These are phyloP conservation scores for Piprites chloris DNA, from an alignment of 2,113 vertebrate species.

Conservation along the genomic window DNA sequence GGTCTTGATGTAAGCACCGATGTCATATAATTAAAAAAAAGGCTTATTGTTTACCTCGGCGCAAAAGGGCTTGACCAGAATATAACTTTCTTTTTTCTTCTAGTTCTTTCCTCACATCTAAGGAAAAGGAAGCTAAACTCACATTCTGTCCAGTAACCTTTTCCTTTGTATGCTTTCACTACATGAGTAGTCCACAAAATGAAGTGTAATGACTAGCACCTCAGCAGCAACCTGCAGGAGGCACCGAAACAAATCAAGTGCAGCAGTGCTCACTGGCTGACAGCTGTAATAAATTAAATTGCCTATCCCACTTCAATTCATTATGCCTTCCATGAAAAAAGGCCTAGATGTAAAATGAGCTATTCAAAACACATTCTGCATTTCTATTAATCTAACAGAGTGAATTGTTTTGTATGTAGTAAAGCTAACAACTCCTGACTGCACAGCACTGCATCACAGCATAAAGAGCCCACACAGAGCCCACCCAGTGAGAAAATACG, in stretches of 20 bases:
- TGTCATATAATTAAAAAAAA: background rate
- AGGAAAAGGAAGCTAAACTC: background rate
- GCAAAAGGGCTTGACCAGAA: background rate
- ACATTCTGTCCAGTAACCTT: background rate
- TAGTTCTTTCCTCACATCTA: background rate
- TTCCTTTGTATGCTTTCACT: background rate
- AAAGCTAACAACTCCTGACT: background rate
- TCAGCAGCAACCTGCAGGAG: background rate
- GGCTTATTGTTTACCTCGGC: background rate
- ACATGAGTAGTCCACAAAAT: constrained; percentile 25
- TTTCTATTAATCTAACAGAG: constrained; percentile 22
- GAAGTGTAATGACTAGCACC: background rate
- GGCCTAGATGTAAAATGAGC: constrained; percentile 27
- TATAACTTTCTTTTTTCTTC: background rate
- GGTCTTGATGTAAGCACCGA: background rate
- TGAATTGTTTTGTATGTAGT: background rate
- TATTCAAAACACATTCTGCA: constrained; percentile 45
- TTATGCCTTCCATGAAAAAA: constrained; percentile 38
- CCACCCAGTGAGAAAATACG: background rate
- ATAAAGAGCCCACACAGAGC: background rate
- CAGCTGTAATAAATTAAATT: constrained; percentile 53
- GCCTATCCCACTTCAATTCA: constrained; percentile 7
- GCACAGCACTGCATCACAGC: background rate
- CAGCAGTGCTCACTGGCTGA: background rate
- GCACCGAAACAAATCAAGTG: background rate